Evolutionary conservation across 2,888 invertebrate genomes (phyloP), one percentile per base, ranked within the genome.

Genomic region (Serrognathus titanus): DNA sequence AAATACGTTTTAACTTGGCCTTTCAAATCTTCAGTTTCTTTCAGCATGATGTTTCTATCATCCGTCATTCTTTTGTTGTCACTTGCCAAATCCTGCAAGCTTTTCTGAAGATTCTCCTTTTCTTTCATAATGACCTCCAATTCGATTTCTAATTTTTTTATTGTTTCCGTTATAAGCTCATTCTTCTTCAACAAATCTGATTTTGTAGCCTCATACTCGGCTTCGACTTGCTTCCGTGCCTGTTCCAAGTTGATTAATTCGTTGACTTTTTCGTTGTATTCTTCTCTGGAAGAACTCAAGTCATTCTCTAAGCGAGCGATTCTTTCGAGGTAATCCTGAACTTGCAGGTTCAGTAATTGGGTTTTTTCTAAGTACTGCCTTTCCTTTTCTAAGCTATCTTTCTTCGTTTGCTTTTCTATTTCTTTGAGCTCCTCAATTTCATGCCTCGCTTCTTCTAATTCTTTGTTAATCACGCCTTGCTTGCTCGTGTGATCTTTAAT

Each of bases 141-240:
- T 53, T 59, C 54, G 24, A 60, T 57, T 51, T 61, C 58, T 53
- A 63, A 55, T 47, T 63, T 60, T 20, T 53, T 55, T 1, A 53
- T 46, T 2, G 63, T 63, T 13, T 39, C 53, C n/a, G 51, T 53
- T 4, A 57, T 52, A 8, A 62, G 11, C 13, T 13, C 47, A 10
- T 60, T 46, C 39, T 60, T 62, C 24, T 58, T 58, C 31, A 39
- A 12, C 11, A 57, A 46, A 40, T 55, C 49, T 11, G 10, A 48
- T 35, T 45, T 61, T 10, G 55, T 55, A 10, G 31, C 47, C 31
- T 48, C 48, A 48, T 51, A 45, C 13, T 59, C 53, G 10, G 56
- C 55, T 40, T 57, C 53, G 12, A 61, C 37, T 8, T 40, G 36
- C 16, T 51, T 24, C 20, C 53, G 59, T 1, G 48, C 11, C 5